These are phyloP conservation scores for Chaitophorus viminalis DNA, from an alignment of 2,888 invertebrate species.

Conservation along the genomic window DNA sequence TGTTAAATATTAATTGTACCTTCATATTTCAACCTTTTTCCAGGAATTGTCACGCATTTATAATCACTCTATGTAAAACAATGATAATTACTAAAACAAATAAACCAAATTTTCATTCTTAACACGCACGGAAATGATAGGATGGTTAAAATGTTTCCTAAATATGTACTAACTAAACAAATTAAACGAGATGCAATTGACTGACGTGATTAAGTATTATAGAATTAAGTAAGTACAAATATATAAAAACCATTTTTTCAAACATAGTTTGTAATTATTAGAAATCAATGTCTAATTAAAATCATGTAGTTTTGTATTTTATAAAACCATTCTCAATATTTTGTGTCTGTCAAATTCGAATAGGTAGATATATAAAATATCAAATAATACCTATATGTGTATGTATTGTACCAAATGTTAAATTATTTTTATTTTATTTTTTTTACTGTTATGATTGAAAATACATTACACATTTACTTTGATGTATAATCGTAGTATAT, in stretches of 20 bases:
- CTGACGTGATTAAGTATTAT: too few species aligned
- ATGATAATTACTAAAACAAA: background rate
- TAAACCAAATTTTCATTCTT: background rate
- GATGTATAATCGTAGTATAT: constrained; percentile 26
- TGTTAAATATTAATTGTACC: background rate
- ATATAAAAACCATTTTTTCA: too few species aligned
- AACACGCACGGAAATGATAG: background rate
- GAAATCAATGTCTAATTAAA: too few species aligned
- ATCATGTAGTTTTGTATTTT: background rate
- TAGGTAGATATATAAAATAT: background rate
- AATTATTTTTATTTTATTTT: constrained; percentile 2
- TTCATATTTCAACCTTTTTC: background rate
- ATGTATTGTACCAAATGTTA: background rate
- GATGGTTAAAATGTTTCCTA: too few species aligned
- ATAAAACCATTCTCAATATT: too few species aligned
- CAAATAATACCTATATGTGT: background rate
- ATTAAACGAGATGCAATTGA: too few species aligned
- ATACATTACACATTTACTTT: constrained; percentile 37
- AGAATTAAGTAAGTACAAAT: too few species aligned
- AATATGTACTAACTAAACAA: too few species aligned
- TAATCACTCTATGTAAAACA: background rate
- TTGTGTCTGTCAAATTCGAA: background rate
- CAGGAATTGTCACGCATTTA: background rate
- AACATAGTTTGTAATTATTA: too few species aligned
- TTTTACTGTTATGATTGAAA: constrained; percentile 32